These are phyloP conservation scores for Lytechinus pictus DNA, from an alignment of 35 echinoderm and acorn worm species.

Conservation along the genomic window DNA sequence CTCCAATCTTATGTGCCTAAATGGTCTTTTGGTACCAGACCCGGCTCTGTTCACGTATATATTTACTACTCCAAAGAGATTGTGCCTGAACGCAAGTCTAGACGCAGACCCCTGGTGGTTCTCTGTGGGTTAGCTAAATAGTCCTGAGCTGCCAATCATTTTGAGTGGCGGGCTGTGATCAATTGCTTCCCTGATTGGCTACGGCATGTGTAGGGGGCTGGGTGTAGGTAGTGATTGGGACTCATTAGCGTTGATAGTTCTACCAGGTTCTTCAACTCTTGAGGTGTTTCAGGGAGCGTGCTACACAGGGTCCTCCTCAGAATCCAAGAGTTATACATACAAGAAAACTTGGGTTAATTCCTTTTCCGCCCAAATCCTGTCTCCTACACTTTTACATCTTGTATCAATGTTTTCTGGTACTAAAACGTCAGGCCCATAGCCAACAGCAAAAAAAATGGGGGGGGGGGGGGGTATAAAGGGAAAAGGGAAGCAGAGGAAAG, in stretches of 20 bases:
- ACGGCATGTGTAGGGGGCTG: conserved; percentile 20
- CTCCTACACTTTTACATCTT: not conserved
- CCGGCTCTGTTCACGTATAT: not conserved
- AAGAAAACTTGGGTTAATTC: not conserved
- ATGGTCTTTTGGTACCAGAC: not conserved
- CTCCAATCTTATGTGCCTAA: not conserved
- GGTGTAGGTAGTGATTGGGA: conserved; percentile 3
- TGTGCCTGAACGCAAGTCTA: not conserved
- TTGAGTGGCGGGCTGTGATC: conserved; percentile 34
- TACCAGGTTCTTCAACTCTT: conserved; percentile 24
- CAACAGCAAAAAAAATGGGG: not conserved
- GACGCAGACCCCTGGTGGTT: not conserved
- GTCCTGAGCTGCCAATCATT: conserved; percentile 12
- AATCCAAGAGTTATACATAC: not conserved
- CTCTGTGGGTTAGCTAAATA: conserved; percentile 38
- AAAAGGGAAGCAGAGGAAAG: too few relatives aligned
- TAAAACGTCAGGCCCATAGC: not conserved
- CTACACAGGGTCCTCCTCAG: not conserved
- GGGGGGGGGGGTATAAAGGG: not conserved
- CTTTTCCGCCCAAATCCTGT: not conserved
- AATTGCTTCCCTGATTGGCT: conserved; percentile 46
- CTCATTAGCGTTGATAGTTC: conserved; percentile 31
- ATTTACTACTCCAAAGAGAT: not conserved
- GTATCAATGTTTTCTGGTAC: not conserved
- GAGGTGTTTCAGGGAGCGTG: not conserved